These are phyloP conservation scores for Camponotus vicinus DNA, from an alignment of 1,140 invertebrate species.

Conservation along the genomic window DNA sequence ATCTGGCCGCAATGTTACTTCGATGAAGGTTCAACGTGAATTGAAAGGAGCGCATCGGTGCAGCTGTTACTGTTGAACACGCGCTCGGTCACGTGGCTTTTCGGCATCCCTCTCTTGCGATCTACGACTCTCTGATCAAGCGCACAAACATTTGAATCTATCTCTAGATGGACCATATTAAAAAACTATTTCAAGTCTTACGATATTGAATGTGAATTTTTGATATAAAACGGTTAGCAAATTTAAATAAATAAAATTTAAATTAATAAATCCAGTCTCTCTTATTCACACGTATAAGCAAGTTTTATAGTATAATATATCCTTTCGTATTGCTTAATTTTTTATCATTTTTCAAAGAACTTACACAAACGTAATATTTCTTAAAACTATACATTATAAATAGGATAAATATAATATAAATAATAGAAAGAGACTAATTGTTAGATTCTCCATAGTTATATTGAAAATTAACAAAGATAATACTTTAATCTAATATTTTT, in stretches of 20 bases:
- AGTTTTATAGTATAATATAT: background rate
- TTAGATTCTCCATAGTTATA: background rate
- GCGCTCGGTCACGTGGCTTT: constrained; percentile 72
- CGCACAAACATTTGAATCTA: constrained; percentile 1
- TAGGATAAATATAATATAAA: background rate
- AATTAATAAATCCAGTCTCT: background rate
- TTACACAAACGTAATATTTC: background rate
- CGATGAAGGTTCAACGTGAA: constrained; percentile 70
- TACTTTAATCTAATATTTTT: constrained; percentile 12
- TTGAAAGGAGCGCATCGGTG: constrained; percentile 69
- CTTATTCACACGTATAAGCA: background rate
- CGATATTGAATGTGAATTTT: background rate
- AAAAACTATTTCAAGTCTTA: background rate
- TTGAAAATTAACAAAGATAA: too few relatives aligned
- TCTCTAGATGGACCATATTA: background rate
- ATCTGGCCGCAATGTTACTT: constrained; percentile 27
- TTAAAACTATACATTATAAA: too few relatives aligned
- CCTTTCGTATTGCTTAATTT: background rate
- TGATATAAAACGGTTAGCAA: background rate
- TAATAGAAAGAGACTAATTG: background rate
- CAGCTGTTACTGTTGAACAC: constrained; percentile 74
- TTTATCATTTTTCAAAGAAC: background rate
- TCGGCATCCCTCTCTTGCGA: background rate
- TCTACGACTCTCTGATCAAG: background rate
- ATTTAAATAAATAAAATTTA: background rate